A percentile compares a stretch with the other conserved stretches of the same genome.
These are phyloP conservation scores for Temnothorax curvispinosus DNA, from an alignment of 1,140 invertebrate genomes.

Conservation along the genomic window DNA sequence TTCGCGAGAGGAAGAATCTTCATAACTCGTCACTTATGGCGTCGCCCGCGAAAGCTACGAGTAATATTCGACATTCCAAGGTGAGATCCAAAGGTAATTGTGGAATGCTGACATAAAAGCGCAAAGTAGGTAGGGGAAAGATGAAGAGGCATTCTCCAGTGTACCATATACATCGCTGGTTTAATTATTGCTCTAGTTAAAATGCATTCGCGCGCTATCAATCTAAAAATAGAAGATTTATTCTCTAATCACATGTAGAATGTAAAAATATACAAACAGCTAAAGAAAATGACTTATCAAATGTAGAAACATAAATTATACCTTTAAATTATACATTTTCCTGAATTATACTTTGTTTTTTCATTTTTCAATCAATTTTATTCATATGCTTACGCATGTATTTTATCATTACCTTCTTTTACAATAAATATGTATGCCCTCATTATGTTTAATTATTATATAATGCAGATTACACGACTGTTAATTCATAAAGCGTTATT, in stretches of 20 bases:
- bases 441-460: background rate
- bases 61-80: slow-evolving; percentile 61
- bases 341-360: background rate
- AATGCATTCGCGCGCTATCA: background rate
- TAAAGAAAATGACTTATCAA: background rate
- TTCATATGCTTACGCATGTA: background rate
- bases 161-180: slow-evolving; percentile 28
- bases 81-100: slow-evolving; percentile 51
- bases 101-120: slow-evolving; percentile 48
- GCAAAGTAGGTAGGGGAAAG: slow-evolving; percentile 48
- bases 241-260: background rate
- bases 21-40: slow-evolving; percentile 54
- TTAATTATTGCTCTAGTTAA: slow-evolving; percentile 43
- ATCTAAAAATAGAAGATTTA: background rate
- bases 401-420: slow-evolving; percentile 1
- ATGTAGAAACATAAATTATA: background rate
- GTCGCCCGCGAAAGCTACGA: slow-evolving; percentile 36
- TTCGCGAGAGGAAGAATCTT: slow-evolving; percentile 48
- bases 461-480: background rate
- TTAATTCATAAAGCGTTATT: background rate
- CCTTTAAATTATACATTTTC: background rate
- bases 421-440: background rate
- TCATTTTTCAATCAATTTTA: background rate
- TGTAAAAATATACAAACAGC: background rate
- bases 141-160: slow-evolving; percentile 48